Conservation (phyloP, 2,113 vertebrate species). For the Notothenia rossii region DNA sequence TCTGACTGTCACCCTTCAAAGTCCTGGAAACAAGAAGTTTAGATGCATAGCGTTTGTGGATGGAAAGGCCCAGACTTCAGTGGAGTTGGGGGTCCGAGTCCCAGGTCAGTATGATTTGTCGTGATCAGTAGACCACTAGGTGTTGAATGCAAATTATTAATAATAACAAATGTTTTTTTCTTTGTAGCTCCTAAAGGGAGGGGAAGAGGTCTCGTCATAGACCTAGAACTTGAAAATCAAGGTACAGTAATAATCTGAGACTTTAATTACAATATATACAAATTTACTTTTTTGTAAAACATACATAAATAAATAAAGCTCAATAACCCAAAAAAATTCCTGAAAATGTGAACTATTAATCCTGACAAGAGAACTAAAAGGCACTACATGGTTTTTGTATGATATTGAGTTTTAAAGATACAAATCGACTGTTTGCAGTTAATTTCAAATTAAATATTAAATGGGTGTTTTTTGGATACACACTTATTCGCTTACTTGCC, state of each 20-base stretch:
- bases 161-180: neutral
- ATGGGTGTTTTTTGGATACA: neutral
- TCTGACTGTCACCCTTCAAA: constrained; percentile 41
- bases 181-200: constrained; percentile 16
- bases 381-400: neutral
- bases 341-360: neutral
- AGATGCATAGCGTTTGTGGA: constrained; percentile 26
- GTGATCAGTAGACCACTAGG: neutral
- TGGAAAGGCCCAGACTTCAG: neutral
- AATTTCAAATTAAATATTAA: neutral
- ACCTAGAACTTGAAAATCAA: constrained; percentile 10
- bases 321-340: neutral
- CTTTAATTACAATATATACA: too few species aligned
- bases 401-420: neutral
- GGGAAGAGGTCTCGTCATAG: neutral
- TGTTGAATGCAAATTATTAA: neutral
- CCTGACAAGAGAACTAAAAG: neutral
- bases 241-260: constrained; percentile 17
- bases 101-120: constrained; percentile 37
- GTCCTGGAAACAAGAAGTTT: constrained; percentile 20
- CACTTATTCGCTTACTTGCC: neutral
- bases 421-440: neutral
- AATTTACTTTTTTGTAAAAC: neutral
- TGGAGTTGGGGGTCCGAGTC: constrained; percentile 14
- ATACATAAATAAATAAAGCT: neutral